Evolutionary conservation across 2,797 vertebrate genomes (phyloP).

Genomic region (Hypotaenidia philippensis): DNA sequence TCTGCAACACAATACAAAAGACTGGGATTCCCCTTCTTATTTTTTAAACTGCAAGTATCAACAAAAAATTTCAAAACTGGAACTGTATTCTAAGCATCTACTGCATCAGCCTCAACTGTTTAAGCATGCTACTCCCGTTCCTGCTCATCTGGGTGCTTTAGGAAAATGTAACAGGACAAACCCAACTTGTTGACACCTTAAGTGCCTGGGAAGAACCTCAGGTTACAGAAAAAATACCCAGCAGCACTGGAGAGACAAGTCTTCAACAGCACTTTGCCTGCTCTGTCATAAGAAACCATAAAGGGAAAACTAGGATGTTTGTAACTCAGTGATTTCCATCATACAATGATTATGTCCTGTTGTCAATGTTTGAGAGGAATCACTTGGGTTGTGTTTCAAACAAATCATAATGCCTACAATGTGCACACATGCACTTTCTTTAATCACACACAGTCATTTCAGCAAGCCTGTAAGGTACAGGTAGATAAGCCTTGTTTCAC

Average conservation of each 20-base stretch:
- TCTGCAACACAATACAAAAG: neutral
- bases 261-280: neutral
- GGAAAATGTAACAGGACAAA: neutral
- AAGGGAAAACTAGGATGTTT: neutral
- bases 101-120: neutral
- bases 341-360: neutral
- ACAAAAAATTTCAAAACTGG: neutral
- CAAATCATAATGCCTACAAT: neutral
- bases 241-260: neutral
- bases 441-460: neutral
- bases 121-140: neutral
- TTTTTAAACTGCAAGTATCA: neutral
- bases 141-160: neutral
- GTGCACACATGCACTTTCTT: neutral
- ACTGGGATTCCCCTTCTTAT: neutral
- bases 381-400: neutral
- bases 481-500: neutral
- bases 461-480: neutral
- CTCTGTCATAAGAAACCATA: neutral
- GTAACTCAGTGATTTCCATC: neutral
- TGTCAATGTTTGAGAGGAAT: neutral
- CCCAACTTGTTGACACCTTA: rapidly evolving
- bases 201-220: neutral
- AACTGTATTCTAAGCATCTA: neutral
- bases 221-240: neutral